Base-by-base conservation (phyloP, 2,113 vertebrate genomes). In the Puntigrus tetrazona region DNA sequence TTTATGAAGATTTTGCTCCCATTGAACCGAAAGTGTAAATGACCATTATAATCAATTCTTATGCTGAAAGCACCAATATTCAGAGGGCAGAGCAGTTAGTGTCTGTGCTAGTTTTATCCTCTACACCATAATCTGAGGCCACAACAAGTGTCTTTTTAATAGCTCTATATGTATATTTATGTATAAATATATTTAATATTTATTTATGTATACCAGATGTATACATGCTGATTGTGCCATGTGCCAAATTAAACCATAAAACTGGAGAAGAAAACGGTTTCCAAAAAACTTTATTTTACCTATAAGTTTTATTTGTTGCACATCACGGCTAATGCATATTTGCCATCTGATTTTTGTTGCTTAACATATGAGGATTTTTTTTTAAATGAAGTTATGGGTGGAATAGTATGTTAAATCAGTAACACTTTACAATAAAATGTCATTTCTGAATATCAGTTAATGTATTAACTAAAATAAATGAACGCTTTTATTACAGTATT, bases 121-220 rank as follows among this genome's bases (percentile, higher is more conserved):
- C 81, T 88, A 91, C 86, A 92, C 87, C 86, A 81, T 82, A 88
- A 89, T 83, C 86, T 87, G 87, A 91, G 80, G 91, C 86, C 73
- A 78, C 88, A 77, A 87, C 67, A 86, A 89, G 88, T 92, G 91
- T 93, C 93, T 94, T 93, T 93, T 90, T 93, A 93, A 90, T 90
- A 94, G 93, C 93, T 95, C 93, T 95, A 94, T 94, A 94, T 94
- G 92, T 95, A 93, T 95, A 94, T 95, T 94, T 94, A 94, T 95
- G 93, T 94, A 94, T 93, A 92, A 92, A 94, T 91, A 95, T 95
- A 95, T 95, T 94, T 94, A 93, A 93, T 95, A 95, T 95, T 94
- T 94, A 94, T 95, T 94, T 95, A 95, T 94, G 93, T 94, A 94
- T 93, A 94, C 92, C 92, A 93, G 93, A 94, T 94, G 93, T 94